Percentiles rank a stretch among this genome's conserved stretches.
Conservation (phyloP, 2,797 vertebrate genomes). For the Premnoplex brunnescens region DNA sequence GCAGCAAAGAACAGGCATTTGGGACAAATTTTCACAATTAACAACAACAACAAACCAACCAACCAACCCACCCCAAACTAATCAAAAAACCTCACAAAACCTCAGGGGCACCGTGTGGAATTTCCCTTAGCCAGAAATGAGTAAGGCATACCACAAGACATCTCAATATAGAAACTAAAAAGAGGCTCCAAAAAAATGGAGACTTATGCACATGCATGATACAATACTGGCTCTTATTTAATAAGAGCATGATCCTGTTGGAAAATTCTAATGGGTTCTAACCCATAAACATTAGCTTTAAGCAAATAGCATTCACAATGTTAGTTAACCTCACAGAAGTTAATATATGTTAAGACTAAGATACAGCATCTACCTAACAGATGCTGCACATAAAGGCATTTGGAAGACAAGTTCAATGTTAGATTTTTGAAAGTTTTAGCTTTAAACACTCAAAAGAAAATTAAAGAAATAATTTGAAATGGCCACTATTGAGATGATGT, state of each 20-base stretch:
- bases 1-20: background rate
- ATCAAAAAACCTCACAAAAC: background rate
- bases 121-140: background rate
- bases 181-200: background rate
- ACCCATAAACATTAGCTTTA: conserved; percentile 26
- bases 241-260: conserved; percentile 3
- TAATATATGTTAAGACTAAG: background rate
- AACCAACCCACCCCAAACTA: background rate
- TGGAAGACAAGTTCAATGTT: background rate
- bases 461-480: background rate
- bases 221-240: conserved; percentile 12
- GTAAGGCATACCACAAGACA: background rate
- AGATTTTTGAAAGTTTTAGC: background rate
- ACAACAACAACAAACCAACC: background rate
- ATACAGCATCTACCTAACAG: background rate
- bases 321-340: conserved; percentile 38
- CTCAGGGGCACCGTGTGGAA: background rate
- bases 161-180: background rate
- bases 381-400: background rate
- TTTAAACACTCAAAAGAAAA: conserved; percentile 38
- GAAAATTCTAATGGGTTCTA: conserved; percentile 30
- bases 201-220: background rate
- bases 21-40: background rate
- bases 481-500: background rate
- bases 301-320: conserved; percentile 27